Conservation (phyloP, 2,888 invertebrate genomes). For the Tuta absoluta region DNA sequence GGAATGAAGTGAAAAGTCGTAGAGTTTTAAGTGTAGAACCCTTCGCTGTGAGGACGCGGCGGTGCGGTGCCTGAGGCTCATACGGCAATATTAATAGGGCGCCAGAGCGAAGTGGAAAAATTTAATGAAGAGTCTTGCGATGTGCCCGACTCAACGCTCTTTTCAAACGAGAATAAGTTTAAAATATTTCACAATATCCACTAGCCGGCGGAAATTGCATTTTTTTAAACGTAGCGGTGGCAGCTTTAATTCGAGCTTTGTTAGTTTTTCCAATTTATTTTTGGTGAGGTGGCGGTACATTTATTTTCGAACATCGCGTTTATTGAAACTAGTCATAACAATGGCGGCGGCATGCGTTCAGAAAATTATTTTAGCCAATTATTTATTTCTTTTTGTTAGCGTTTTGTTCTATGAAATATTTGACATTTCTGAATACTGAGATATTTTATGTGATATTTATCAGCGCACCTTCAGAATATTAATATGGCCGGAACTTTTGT, state of each 20-base stretch:
- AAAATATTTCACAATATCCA: not conserved
- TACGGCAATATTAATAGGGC: conserved; percentile 13
- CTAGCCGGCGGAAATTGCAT: not conserved
- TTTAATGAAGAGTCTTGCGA: conserved; percentile 9
- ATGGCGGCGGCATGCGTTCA: too few relatives aligned
- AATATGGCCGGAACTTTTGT: too few relatives aligned
- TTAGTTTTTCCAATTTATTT: not conserved
- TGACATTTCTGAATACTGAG: too few relatives aligned
- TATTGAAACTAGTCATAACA: too few relatives aligned
- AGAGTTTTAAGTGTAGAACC: conserved; percentile 8
- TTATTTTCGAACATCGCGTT: too few relatives aligned
- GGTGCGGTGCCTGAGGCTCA: not conserved
- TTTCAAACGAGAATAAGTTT: not conserved
- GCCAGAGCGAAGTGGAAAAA: conserved; percentile 12
- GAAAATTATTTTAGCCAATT: too few relatives aligned
- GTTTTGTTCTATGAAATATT: too few relatives aligned
- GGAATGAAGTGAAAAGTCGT: conserved; percentile 4
- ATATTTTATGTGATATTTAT: too few relatives aligned
- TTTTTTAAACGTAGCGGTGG: not conserved
- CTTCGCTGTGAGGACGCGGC: not conserved
- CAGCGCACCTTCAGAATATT: too few relatives aligned
- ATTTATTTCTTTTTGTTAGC: too few relatives aligned
- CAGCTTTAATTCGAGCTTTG: not conserved
- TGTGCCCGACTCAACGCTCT: conserved; percentile 8
- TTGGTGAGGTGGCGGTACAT: not conserved